A percentile compares a stretch with the other conserved stretches of the same genome.
These are phyloP conservation scores for Tachysurus fulvidraco DNA, from an alignment of 2,113 vertebrate species.

Conservation along the genomic window DNA sequence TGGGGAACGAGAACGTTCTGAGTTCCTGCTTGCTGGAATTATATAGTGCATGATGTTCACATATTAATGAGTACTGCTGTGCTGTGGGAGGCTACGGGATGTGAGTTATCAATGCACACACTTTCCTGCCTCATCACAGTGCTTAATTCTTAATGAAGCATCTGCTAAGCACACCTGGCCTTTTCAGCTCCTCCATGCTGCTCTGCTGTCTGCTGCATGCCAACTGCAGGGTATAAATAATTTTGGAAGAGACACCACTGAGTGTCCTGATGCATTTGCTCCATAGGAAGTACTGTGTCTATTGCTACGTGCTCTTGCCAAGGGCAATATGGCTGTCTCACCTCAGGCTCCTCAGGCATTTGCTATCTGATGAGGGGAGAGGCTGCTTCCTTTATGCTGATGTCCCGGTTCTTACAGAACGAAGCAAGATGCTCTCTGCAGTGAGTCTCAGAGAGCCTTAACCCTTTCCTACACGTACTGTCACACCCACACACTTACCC, in stretches of 20 bases:
- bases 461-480: not conserved
- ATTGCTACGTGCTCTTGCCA: slow-evolving; percentile 33
- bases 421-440: not conserved
- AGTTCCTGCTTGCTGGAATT: not conserved
- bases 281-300: slow-evolving; percentile 1
- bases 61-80: slow-evolving; percentile 30
- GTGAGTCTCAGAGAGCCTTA: not conserved
- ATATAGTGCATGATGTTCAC: slow-evolving; percentile 19
- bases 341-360: slow-evolving; percentile 11
- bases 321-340: slow-evolving; percentile 29
- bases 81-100: not conserved
- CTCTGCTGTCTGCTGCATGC: slow-evolving; percentile 32
- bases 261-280: slow-evolving; percentile 36
- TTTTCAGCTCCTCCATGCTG: slow-evolving; percentile 37
- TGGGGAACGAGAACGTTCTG: not conserved
- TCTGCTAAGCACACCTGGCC: slow-evolving; percentile 49
- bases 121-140: slow-evolving; percentile 45
- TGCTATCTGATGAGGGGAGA: not conserved
- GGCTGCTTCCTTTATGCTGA: slow-evolving; percentile 27
- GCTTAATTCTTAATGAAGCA: slow-evolving; percentile 49
- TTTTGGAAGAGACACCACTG: slow-evolving; percentile 30
- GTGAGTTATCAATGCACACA: slow-evolving; percentile 45
- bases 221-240: slow-evolving; percentile 42
- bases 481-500: not conserved
- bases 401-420: not conserved